Percentiles rank a stretch among this genome's conserved stretches.
These are phyloP conservation scores for Tenthredo mesomela DNA, from an alignment of 2,888 invertebrate genomes.

Conservation along the genomic window DNA sequence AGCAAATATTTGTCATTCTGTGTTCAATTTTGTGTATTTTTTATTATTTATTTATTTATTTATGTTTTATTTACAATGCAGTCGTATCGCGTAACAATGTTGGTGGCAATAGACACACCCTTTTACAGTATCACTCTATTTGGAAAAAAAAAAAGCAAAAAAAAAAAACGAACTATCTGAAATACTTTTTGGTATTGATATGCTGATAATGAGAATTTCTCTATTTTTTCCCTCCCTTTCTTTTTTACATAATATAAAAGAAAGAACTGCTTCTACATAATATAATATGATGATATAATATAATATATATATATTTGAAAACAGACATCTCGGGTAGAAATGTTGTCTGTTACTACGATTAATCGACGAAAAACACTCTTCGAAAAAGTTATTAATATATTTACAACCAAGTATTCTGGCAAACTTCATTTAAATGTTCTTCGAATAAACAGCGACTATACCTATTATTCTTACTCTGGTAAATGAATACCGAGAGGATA, in stretches of 20 bases:
- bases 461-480: neutral
- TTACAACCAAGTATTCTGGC: conserved; percentile 19
- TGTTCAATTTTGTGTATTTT: neutral
- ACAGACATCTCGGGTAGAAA: conserved; percentile 5
- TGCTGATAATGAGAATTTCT: neutral
- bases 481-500: neutral
- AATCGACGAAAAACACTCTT: conserved; percentile 52
- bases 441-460: conserved; percentile 7
- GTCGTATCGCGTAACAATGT: conserved; percentile 5
- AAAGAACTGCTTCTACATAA: neutral
- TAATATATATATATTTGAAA: neutral
- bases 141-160: neutral
- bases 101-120: conserved; percentile 32
- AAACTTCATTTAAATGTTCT: conserved; percentile 30
- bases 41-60: conserved; percentile 5
- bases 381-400: conserved; percentile 30
- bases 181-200: conserved; percentile 51
- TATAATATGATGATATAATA: neutral
- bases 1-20: neutral
- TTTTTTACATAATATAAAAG: neutral
- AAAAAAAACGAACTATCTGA: conserved; percentile 4
- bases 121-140: neutral
- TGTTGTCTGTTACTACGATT: conserved; percentile 43
- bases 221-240: conserved; percentile 7
- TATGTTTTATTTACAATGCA: neutral